Percentiles rank a stretch among this genome's conserved stretches.
Evolutionary conservation across 64 coral and sea anemone species (phyloP).

Genomic region (Astreopora myriophthalma): DNA sequence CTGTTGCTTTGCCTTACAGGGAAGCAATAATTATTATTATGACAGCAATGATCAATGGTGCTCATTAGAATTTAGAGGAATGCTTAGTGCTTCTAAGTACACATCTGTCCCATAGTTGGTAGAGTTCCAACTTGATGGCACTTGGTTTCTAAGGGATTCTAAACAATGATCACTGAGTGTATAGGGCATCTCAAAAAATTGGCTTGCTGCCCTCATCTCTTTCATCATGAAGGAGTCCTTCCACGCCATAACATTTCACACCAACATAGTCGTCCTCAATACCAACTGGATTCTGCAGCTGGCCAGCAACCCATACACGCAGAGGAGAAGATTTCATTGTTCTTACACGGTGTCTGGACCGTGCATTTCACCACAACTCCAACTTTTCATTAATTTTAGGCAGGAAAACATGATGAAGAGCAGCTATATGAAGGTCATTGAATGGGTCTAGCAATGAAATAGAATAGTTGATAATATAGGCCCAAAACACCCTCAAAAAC

Average conservation of each 20-base stretch:
- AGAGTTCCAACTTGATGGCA: background rate
- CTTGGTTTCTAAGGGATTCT: background rate
- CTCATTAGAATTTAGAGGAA: conserved; percentile 17
- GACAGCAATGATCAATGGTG: background rate
- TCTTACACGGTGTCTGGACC: background rate
- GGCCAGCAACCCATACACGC: conserved; percentile 32
- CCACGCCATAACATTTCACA: background rate
- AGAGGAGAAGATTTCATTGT: background rate
- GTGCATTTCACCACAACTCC: too few relatives aligned
- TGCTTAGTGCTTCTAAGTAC: conserved; percentile 31
- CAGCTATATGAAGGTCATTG: too few relatives aligned
- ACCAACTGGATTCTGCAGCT: conserved; percentile 18
- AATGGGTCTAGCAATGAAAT: too few relatives aligned
- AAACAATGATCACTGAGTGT: conserved; percentile 16
- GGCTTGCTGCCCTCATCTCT: background rate
- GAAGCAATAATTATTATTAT: background rate
- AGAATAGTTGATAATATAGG: too few relatives aligned
- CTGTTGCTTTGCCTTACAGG: background rate
- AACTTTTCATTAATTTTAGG: too few relatives aligned
- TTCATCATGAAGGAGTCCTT: conserved; percentile 3
- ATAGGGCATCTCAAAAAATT: background rate
- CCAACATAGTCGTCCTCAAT: background rate
- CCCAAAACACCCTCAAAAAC: too few relatives aligned
- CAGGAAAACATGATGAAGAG: too few relatives aligned
- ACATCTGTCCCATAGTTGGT: conserved; percentile 11